Base-by-base conservation (phyloP, 23 tunicate genomes). In the Trididemnum miniatum region DNA sequence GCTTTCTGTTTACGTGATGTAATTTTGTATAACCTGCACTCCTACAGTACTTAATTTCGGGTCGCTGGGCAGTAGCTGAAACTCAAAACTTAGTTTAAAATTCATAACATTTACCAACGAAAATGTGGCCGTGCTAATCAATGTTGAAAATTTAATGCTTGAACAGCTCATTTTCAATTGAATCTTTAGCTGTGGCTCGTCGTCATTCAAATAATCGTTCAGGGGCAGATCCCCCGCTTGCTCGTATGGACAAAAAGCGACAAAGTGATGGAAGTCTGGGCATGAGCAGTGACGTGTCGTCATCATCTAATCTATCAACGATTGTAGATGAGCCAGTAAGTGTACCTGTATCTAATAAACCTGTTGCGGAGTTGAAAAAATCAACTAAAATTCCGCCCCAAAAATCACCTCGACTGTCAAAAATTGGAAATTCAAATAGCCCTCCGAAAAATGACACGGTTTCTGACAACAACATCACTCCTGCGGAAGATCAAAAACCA, bases 101-200 rank as follows among this genome's bases (percentile, higher is more conserved):
- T n/a, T n/a, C n/a, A n/a, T n/a, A n/a, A n/a, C n/a, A n/a, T n/a
- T n/a, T n/a, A n/a, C n/a, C n/a, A n/a, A n/a, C n/a, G n/a, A n/a
- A n/a, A n/a, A n/a, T n/a, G n/a, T n/a, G n/a, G n/a, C n/a, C n/a
- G n/a, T n/a, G n/a, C n/a, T n/a, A n/a, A n/a, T n/a, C n/a, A n/a
- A n/a, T n/a, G n/a, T n/a, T n/a, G n/a, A n/a, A n/a, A n/a, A n/a
- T n/a, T n/a, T n/a, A n/a, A n/a, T n/a, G n/a, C n/a, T n/a, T n/a
- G n/a, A n/a, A n/a, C n/a, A n/a, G n/a, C n/a, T n/a, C n/a, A n/a
- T n/a, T n/a, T n/a, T n/a, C n/a, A n/a, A n/a, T n/a, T n/a, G n/a
- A n/a, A n/a, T n/a, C n/a, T n/a, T n/a, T n/a, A n/a, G 69, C 69
- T 20, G 69, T 37, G 5, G 75, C 75, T 28, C 75, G 75, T 28